These are phyloP conservation scores for Sitta carolinensis DNA, from an alignment of 2,797 vertebrate species.

Conservation along the genomic window DNA sequence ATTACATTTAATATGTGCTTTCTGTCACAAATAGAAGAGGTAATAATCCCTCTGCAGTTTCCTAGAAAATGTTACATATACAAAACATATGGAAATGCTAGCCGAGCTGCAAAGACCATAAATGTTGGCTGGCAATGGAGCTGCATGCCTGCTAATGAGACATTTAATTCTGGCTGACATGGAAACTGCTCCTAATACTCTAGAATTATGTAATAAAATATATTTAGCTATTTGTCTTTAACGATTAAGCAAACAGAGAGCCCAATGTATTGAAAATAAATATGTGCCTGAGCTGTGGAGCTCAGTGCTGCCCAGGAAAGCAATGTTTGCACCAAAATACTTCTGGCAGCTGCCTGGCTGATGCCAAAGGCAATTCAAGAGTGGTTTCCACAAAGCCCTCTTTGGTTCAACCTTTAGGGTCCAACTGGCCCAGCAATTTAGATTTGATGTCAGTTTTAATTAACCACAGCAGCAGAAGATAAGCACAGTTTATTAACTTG, in stretches of 20 bases:
- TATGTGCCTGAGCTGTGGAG: background rate
- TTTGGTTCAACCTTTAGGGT: background rate
- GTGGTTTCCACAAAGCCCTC: background rate
- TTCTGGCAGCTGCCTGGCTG: background rate
- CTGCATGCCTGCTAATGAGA: constrained; percentile 37
- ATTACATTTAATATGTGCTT: constrained; percentile 30
- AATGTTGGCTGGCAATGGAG: constrained; percentile 68
- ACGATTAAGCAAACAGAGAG: constrained; percentile 19
- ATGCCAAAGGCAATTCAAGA: background rate
- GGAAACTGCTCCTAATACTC: constrained; percentile 46
- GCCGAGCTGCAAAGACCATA: constrained; percentile 52
- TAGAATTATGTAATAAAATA: constrained; percentile 33
- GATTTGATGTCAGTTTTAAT: constrained; percentile 18
- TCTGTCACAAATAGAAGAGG: constrained; percentile 34
- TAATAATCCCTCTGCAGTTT: constrained; percentile 56
- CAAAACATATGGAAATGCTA: constrained; percentile 59
- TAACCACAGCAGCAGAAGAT: background rate
- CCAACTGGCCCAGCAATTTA: background rate
- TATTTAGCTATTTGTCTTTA: constrained; percentile 52
- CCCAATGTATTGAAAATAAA: background rate
- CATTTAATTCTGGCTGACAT: constrained; percentile 63
- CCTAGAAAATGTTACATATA: constrained; percentile 25
- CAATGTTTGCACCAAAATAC: background rate
- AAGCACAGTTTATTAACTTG: background rate
- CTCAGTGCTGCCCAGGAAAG: background rate